Conservation (phyloP, 2,797 vertebrate genomes). For the Hypotaenidia okinawae region DNA sequence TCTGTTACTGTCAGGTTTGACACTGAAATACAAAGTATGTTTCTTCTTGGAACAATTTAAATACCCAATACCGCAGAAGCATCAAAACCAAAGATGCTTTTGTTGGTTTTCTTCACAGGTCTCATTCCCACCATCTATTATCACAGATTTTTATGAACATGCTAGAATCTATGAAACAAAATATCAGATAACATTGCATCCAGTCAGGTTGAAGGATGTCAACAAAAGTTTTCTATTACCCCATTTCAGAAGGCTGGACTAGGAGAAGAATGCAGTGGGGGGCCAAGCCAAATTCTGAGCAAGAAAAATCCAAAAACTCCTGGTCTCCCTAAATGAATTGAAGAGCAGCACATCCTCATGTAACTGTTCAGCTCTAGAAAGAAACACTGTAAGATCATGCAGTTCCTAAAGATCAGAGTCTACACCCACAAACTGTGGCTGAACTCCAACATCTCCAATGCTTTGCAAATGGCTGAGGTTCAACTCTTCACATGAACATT, state of each 20-base stretch:
- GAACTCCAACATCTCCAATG: not conserved
- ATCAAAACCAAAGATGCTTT: not conserved
- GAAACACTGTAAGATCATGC: not conserved
- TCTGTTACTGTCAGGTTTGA: not conserved
- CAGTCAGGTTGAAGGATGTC: not conserved
- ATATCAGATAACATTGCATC: not conserved
- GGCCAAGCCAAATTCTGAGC: not conserved
- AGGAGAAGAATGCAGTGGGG: not conserved
- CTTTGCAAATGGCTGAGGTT: slow-evolving; percentile 29
- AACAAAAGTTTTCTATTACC: not conserved
- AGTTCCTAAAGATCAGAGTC: not conserved
- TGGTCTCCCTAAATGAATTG: not conserved
- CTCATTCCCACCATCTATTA: not conserved
- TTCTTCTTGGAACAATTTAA: not conserved
- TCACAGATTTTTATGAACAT: not conserved
- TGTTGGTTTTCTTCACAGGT: not conserved
- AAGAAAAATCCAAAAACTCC: not conserved
- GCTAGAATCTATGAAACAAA: not conserved
- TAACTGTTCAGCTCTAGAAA: not conserved
- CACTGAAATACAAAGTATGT: not conserved
- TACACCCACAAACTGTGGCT: not conserved
- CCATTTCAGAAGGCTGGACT: not conserved
- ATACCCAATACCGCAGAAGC: not conserved
- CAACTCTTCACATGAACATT: slow-evolving; percentile 45
- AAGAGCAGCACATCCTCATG: not conserved